phyloP scores from a whole-genome alignment of 2,797 vertebrate genomes.

The Hypotaenidia philippensis region DNA sequence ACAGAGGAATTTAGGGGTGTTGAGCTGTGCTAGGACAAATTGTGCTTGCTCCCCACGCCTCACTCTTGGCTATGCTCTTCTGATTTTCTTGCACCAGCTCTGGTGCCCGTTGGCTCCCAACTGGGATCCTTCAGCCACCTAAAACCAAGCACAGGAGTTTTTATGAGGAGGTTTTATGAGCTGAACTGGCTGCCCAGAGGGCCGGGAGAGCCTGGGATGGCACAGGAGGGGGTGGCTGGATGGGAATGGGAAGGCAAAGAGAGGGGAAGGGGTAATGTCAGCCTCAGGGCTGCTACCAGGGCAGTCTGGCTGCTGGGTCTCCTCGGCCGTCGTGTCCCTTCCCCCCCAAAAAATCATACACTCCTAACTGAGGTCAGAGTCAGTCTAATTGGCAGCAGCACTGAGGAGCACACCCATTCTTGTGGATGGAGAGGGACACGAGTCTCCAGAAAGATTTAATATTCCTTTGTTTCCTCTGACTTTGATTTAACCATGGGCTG shows the following conservation, averaged over 20 bases:
- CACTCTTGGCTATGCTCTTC: neutral
- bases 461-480: slow-evolving; percentile 43
- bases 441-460: neutral
- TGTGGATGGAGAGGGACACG: neutral
- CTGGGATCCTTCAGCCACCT: neutral
- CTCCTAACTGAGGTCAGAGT: neutral
- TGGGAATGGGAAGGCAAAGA: neutral
- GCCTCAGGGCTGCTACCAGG: neutral
- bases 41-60: neutral
- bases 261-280: neutral
- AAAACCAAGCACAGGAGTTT: neutral
- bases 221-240: neutral
- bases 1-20: neutral
- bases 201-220: neutral
- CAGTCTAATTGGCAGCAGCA: neutral
- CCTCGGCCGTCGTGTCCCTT: neutral
- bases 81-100: neutral
- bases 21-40: neutral
- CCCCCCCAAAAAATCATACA: rapidly evolving
- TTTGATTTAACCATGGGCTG: slow-evolving; percentile 44
- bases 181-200: neutral
- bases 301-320: neutral
- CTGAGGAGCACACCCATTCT: neutral
- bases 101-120: rapidly evolving
- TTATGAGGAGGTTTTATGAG: neutral